A percentile compares a stretch with the other conserved stretches of the same genome.
phyloP scores from a whole-genome alignment of 2,888 invertebrate species.

The Criorhina ranunculi region DNA sequence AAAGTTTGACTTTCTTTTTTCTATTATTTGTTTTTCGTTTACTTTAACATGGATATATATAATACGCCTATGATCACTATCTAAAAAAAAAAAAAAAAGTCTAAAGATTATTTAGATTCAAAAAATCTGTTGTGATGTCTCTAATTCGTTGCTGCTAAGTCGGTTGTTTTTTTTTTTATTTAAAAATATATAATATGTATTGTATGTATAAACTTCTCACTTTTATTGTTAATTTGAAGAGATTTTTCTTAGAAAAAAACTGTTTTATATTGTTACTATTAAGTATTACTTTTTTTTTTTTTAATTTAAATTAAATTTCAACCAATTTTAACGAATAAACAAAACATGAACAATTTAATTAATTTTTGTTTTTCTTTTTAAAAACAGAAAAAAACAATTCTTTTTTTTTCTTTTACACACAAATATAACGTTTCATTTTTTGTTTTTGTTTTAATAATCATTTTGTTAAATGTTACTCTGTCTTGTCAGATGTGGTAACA shows the following conservation, averaged over 20 bases:
- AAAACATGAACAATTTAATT: conserved; percentile 53
- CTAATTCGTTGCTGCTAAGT: conserved; percentile 77
- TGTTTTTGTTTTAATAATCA: conserved; percentile 17
- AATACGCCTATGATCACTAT: conserved; percentile 70
- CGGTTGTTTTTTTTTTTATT: conserved; percentile 50
- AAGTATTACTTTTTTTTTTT: too few relatives aligned
- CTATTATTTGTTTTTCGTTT: conserved; percentile 21
- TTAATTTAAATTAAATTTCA: conserved; percentile 20
- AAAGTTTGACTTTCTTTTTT: conserved; percentile 38
- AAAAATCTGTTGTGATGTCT: conserved; percentile 77
- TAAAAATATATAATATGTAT: conserved; percentile 56
- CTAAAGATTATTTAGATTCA: conserved; percentile 65
- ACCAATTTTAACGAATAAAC: conserved; percentile 60
- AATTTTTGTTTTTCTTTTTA: conserved; percentile 8
- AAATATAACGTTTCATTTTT: conserved; percentile 45
- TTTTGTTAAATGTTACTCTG: conserved; percentile 69
- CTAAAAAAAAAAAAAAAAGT: conserved; percentile 64
- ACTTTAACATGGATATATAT: conserved; percentile 69
- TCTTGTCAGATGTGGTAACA: conserved; percentile 65
- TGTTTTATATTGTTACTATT: conserved; percentile 1
- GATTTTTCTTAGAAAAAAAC: conserved; percentile 11
- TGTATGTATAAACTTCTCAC: conserved; percentile 52
- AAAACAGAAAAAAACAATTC: conserved; percentile 42
- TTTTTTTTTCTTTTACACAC: conserved; percentile 37
- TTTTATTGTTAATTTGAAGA: conserved; percentile 55